phyloP scores from a whole-genome alignment of 2,888 invertebrate species.

The Parnassius apollo region DNA sequence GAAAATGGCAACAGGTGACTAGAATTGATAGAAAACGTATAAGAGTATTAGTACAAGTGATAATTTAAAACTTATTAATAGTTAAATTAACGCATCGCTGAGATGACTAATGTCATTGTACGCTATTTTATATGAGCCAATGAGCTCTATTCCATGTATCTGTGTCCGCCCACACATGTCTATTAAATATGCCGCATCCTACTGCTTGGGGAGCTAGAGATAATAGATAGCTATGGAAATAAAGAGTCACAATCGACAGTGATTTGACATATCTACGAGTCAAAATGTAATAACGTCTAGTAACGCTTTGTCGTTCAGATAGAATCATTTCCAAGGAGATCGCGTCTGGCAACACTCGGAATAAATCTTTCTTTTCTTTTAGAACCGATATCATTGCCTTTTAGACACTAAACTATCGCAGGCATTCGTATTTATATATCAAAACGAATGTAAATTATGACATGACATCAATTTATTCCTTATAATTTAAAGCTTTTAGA shows the following conservation, averaged over 20 bases:
- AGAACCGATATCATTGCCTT: constrained; percentile 46
- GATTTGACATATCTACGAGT: constrained; percentile 43
- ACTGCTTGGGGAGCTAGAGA: constrained; percentile 32
- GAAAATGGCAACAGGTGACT: too few relatives aligned
- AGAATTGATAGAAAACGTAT: too few relatives aligned
- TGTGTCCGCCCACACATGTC: constrained; percentile 29
- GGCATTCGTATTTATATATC: constrained; percentile 1
- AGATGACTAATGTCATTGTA: background rate
- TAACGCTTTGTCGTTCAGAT: constrained; percentile 33
- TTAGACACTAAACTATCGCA: constrained; percentile 48
- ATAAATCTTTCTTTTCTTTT: constrained; percentile 49
- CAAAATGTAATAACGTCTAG: constrained; percentile 40
- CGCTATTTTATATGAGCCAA: constrained; percentile 5
- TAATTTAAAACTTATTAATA: background rate
- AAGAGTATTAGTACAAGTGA: too few relatives aligned
- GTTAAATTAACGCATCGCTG: background rate
- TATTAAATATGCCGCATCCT: constrained; percentile 32
- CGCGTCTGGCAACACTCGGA: constrained; percentile 45
- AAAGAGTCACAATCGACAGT: constrained; percentile 39
- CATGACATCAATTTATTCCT: constrained; percentile 1
- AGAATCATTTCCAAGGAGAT: constrained; percentile 36
- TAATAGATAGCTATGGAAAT: constrained; percentile 36
- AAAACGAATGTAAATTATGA: background rate
- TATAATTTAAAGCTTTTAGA: constrained; percentile 20
- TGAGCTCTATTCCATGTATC: constrained; percentile 10